Evolutionary conservation across 2,113 vertebrate genomes (phyloP).

Genomic region (Cyanistes caeruleus): DNA sequence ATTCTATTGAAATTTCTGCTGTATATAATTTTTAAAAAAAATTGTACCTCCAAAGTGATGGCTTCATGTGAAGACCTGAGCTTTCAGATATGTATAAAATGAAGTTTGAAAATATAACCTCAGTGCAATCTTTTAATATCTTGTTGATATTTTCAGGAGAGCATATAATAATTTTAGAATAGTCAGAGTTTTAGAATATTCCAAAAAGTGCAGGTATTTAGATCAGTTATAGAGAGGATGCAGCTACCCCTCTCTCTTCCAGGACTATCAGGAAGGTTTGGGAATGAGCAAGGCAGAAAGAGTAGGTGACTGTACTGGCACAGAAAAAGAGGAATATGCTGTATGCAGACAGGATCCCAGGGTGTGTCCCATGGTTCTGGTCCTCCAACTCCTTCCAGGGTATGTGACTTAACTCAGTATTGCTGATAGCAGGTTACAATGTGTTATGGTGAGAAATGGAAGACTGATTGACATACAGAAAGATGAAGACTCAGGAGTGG

Average conservation of each 20-base stretch:
- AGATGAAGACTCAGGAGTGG: not conserved
- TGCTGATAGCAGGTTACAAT: not conserved
- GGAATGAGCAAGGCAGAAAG: not conserved
- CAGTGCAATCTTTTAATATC: not conserved
- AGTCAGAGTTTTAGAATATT: not conserved
- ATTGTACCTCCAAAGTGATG: not conserved
- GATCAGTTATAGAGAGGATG: not conserved
- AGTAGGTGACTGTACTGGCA: rapidly evolving
- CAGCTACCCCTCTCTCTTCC: not conserved
- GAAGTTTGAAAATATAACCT: not conserved
- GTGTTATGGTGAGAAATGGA: not conserved
- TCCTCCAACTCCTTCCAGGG: not conserved
- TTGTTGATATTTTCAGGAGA: not conserved
- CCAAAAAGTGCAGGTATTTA: not conserved
- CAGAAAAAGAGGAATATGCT: not conserved
- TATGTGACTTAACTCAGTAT: not conserved
- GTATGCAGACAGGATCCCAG: not conserved
- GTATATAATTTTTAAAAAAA: not conserved
- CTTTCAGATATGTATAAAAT: not conserved
- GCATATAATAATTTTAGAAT: not conserved
- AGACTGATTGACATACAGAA: not conserved
- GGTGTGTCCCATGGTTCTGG: not conserved
- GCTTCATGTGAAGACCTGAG: not conserved
- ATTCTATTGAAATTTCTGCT: not conserved
- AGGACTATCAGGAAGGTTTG: not conserved